Conservation (phyloP, 2,797 vertebrate genomes). For the Protonibea diacanthus region DNA sequence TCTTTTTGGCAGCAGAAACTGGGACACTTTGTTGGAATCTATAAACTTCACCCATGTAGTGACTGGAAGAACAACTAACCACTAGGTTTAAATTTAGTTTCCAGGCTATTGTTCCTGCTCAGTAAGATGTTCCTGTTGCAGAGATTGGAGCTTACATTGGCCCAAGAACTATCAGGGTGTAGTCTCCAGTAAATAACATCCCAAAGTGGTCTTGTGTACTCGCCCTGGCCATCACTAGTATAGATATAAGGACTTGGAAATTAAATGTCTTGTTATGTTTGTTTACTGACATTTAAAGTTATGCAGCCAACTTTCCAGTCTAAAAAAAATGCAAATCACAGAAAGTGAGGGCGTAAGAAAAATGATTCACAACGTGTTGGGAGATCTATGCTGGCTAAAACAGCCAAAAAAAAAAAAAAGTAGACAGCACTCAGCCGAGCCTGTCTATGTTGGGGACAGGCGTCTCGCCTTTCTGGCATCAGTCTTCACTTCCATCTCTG, state of each 20-base stretch:
- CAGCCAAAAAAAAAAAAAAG: not conserved
- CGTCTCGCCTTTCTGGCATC: conserved; percentile 8
- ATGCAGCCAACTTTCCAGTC: not conserved
- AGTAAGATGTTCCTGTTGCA: not conserved
- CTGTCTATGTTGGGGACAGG: not conserved
- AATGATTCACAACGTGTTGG: not conserved
- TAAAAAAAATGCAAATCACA: not conserved
- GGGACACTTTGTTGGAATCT: not conserved
- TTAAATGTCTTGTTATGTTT: not conserved
- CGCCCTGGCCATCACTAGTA: not conserved
- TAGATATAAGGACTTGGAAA: not conserved
- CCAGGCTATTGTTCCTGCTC: not conserved
- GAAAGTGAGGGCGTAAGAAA: not conserved
- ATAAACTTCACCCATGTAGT: not conserved
- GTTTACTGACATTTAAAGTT: conserved; percentile 4
- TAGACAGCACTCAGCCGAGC: not conserved
- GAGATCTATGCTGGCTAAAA: not conserved
- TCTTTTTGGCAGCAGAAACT: not conserved
- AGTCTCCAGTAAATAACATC: conserved; percentile 3
- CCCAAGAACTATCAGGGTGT: not conserved
- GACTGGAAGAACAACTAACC: not conserved
- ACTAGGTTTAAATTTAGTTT: conserved; percentile 17
- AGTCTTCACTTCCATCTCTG: not conserved
- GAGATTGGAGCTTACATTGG: not conserved
- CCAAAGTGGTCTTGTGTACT: not conserved